Evolutionary conservation across 2,113 vertebrate genomes (phyloP).

Genomic region (Mellivora capensis): DNA sequence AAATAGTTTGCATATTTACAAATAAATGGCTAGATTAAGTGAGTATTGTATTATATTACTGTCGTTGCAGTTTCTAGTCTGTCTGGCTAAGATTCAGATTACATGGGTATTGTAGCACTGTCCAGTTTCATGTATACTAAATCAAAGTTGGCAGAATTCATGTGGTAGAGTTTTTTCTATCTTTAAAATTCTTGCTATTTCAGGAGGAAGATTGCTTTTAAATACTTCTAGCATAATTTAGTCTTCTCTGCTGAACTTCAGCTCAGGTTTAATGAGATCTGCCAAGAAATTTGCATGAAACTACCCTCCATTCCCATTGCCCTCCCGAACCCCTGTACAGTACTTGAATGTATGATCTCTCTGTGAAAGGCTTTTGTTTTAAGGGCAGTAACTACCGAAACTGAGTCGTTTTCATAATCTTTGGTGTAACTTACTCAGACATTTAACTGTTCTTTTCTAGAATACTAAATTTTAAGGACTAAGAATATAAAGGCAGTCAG

Average conservation of each 20-base stretch:
- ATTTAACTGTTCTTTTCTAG: neutral
- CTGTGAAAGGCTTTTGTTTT: neutral
- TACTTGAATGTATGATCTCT: neutral
- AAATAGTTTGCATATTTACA: conserved; percentile 35
- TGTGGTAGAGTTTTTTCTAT: neutral
- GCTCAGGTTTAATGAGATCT: neutral
- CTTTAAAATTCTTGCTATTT: conserved; percentile 8
- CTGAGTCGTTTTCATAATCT: neutral
- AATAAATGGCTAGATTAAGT: neutral
- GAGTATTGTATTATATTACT: neutral
- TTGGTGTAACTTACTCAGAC: neutral
- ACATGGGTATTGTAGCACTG: neutral
- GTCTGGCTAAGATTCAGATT: neutral
- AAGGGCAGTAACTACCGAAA: neutral
- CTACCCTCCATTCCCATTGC: neutral
- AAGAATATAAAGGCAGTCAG: neutral
- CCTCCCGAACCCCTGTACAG: neutral
- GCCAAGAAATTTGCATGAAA: neutral
- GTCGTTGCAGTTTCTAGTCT: neutral
- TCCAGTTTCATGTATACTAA: neutral
- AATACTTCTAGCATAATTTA: neutral
- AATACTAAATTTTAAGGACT: neutral
- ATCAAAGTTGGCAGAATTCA: neutral
- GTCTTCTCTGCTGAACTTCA: neutral
- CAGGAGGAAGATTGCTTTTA: neutral